Evolutionary conservation across 1,140 invertebrate species (phyloP).

Genomic region (Zaprionus gabonicus): DNA sequence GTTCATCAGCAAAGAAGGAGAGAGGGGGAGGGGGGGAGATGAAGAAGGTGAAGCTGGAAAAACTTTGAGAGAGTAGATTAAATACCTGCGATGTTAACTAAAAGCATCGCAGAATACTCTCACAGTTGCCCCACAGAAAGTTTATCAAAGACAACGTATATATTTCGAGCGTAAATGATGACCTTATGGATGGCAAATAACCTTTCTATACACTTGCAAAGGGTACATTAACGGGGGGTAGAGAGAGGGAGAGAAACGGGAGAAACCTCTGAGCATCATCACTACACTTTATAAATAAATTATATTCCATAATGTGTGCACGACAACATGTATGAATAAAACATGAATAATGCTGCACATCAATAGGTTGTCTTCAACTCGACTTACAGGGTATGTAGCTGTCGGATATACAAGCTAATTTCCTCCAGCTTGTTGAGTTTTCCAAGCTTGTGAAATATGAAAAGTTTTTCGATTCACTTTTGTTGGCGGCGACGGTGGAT

Average conservation of each 20-base stretch:
- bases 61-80: constrained; percentile 1
- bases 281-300: too few species aligned
- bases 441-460: constrained; percentile 2
- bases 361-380: too few species aligned
- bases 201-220: neutral
- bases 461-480: constrained; percentile 6
- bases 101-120: neutral
- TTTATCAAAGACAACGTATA: neutral
- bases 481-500: neutral
- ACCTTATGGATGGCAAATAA: neutral
- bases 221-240: neutral
- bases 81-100: constrained; percentile 3
- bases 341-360: too few species aligned
- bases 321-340: too few species aligned
- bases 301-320: too few species aligned
- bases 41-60: neutral
- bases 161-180: constrained; percentile 7
- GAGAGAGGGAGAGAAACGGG: too few species aligned
- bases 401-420: too few species aligned
- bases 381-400: too few species aligned
- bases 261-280: too few species aligned
- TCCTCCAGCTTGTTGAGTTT: neutral
- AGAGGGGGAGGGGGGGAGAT: neutral
- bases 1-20: neutral
- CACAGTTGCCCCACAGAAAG: neutral